Evolutionary conservation across 2,113 vertebrate species (phyloP), one percentile per base, ranked within the genome.

Genomic region (Xenopus tropicalis): DNA sequence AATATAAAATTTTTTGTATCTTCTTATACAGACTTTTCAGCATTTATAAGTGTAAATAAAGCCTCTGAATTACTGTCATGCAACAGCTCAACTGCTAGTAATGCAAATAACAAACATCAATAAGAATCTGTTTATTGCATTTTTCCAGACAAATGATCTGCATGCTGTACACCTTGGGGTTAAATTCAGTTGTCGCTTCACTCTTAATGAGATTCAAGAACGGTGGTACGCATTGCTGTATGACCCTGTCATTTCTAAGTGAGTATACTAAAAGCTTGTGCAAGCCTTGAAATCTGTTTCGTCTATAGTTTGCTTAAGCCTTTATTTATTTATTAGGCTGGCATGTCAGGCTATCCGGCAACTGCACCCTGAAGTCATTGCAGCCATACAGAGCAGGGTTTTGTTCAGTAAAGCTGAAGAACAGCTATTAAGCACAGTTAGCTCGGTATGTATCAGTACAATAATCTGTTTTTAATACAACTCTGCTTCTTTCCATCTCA

Each of bases 141-240:
- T 54, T 1, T n/a, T 54, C 52, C 77, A 98, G 96, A 98, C 96
- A 56, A 97, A 95, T 25, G 96, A 98, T 78, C 85, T 98, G 54
- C 95, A 91, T 2, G 93, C 94, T 0, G 96, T 98, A 70, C 95
- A 98, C 79, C 77, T 98, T 84, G 96, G 96, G 0, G 96, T 97
- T 70, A 98, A 98, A 86, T 98, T 98, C 84, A 98, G 96, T 87
- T 98, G 95, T 81, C 94, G 95, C 25, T 98, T 98, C 82, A 97
- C 93, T 10, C 87, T 97, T 72, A 86, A 93, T 63, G 96, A 98
- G 85, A 93, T 98, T 72, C 95, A 97, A 85, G 96, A 98, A 87
- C 86, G 96, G 3, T 98, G 96, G 96, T 98, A 98, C 0, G 91
- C 96, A 46, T 86, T 98, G 64, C 94, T 98, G 37, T 98, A 98